Percentiles rank a stretch among this genome's conserved stretches.
phyloP scores from a whole-genome alignment of 2,797 vertebrate genomes.

The Pelodytes ibericus region DNA sequence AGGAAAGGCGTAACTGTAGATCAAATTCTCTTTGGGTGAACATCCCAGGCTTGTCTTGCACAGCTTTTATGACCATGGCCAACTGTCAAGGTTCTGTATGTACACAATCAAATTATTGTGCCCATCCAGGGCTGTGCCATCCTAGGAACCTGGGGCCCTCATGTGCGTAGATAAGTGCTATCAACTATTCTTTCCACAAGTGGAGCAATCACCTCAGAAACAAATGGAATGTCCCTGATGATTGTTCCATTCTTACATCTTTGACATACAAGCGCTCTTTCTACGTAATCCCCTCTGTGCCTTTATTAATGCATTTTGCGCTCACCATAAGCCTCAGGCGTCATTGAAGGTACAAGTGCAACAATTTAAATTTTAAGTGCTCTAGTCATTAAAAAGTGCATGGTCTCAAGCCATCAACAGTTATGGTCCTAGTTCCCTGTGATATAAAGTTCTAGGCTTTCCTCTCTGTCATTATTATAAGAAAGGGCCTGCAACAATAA shows the following conservation, averaged over 20 bases:
- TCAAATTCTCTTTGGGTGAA: not conserved
- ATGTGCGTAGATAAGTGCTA: not conserved
- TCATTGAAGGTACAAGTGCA: not conserved
- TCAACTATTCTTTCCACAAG: too few species aligned
- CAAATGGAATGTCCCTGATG: too few species aligned
- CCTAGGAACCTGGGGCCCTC: too few species aligned
- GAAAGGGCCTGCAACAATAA: not conserved
- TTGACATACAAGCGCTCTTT: not conserved
- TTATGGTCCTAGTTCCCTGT: conserved; percentile 2
- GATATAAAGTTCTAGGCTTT: not conserved
- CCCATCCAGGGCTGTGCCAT: too few species aligned
- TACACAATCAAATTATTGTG: too few species aligned
- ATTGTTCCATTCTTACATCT: too few species aligned
- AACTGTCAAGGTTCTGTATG: not conserved
- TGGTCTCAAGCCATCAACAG: not conserved
- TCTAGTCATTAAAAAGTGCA: not conserved
- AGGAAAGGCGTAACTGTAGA: not conserved
- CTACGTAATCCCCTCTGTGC: not conserved
- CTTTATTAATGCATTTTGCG: not conserved
- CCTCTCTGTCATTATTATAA: not conserved
- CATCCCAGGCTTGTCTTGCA: too few species aligned
- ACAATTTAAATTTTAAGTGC: not conserved
- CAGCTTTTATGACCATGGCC: too few species aligned
- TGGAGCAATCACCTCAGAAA: too few species aligned
- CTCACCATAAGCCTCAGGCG: not conserved